Evolutionary conservation across 2,888 invertebrate genomes (phyloP).

Genomic region (Cremastobaeus sp.): DNA sequence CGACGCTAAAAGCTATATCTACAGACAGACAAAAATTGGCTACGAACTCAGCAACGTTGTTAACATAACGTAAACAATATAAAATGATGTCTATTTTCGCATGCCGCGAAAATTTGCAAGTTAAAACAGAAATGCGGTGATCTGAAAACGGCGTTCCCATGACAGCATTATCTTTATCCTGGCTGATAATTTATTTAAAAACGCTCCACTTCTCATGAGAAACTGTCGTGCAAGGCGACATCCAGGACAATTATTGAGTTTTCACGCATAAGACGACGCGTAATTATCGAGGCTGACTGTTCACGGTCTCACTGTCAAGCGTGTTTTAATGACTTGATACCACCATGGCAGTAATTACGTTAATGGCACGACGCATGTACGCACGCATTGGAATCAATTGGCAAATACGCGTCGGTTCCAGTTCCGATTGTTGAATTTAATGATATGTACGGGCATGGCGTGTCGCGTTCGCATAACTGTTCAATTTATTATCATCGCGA

Average conservation of each 20-base stretch:
- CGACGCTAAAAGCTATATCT: background rate
- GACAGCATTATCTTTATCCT: slow-evolving; percentile 9
- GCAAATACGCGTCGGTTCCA: slow-evolving; percentile 9
- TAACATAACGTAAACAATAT: too few relatives aligned
- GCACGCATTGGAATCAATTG: slow-evolving; percentile 18
- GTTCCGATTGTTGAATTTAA: background rate
- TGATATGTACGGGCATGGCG: too few relatives aligned
- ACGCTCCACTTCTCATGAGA: slow-evolving; percentile 4
- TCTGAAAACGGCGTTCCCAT: background rate
- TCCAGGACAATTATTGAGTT: slow-evolving; percentile 10
- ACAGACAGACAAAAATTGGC: background rate
- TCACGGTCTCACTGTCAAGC: slow-evolving; percentile 27
- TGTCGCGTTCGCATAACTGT: too few relatives aligned
- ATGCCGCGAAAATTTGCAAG: slow-evolving; percentile 1
- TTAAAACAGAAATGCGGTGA: too few relatives aligned
- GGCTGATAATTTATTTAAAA: slow-evolving; percentile 16
- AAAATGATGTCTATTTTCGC: background rate
- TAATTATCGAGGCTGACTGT: slow-evolving; percentile 18
- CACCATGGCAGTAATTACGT: slow-evolving; percentile 3
- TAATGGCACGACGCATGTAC: slow-evolving; percentile 13
- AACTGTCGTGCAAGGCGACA: slow-evolving; percentile 6
- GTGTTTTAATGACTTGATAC: slow-evolving; percentile 1
- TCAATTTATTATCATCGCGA: too few relatives aligned
- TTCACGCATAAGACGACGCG: slow-evolving; percentile 17
- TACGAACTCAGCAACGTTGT: too few relatives aligned